These are phyloP conservation scores for Notechis scutatus DNA, from an alignment of 2,113 vertebrate species.

Conservation along the genomic window DNA sequence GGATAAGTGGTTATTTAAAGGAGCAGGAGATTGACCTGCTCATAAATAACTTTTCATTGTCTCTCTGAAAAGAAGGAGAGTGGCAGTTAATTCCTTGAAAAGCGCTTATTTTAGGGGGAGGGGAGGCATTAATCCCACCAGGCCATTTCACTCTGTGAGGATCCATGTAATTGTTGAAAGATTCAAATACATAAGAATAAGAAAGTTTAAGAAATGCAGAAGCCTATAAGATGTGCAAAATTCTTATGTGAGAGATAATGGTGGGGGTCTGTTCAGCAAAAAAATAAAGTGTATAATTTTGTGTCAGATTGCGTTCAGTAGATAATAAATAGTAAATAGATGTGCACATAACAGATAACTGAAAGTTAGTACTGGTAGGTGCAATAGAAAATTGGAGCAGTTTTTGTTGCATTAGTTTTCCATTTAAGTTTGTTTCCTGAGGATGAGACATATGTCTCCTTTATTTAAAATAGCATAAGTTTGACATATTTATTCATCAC, in stretches of 20 bases:
- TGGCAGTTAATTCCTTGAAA: neutral
- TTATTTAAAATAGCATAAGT: constrained; percentile 18
- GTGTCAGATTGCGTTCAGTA: neutral
- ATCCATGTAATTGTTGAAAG: neutral
- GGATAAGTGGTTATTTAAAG: neutral
- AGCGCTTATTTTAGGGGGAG: neutral
- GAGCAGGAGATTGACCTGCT: neutral
- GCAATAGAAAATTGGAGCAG: constrained; percentile 35
- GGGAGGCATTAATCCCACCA: neutral
- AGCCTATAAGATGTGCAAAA: neutral
- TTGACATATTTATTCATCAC: constrained; percentile 50
- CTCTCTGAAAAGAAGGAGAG: neutral
- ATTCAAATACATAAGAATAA: neutral
- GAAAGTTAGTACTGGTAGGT: neutral
- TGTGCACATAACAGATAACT: constrained; percentile 33
- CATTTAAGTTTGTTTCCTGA: constrained; percentile 27
- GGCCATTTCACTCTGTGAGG: neutral
- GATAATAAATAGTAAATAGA: neutral
- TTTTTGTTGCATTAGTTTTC: constrained; percentile 32
- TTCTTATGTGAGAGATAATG: neutral
- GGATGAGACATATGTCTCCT: neutral
- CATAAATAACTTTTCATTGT: neutral
- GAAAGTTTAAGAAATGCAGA: neutral
- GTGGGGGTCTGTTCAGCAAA: neutral
- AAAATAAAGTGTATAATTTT: neutral